Percentiles rank a stretch among this genome's conserved stretches.
These are phyloP conservation scores for Amphipyra tragopoginis DNA, from an alignment of 2,888 invertebrate genomes.

Conservation along the genomic window DNA sequence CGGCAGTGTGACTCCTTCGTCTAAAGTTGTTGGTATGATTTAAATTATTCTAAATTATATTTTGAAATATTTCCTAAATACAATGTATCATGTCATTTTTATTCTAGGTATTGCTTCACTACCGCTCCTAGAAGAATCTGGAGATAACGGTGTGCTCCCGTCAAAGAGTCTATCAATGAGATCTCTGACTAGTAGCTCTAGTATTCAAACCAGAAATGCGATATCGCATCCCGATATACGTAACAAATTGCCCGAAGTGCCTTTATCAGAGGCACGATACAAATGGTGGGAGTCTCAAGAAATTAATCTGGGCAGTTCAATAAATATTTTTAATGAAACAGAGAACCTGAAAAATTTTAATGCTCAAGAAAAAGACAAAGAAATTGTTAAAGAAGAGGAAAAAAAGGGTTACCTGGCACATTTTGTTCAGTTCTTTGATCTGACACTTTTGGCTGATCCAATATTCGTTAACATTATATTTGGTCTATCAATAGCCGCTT, in stretches of 20 bases:
- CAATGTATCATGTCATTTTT: not conserved
- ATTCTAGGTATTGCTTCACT: conserved; percentile 69
- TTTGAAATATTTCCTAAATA: not conserved
- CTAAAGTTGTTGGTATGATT: conserved; percentile 71
- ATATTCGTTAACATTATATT: conserved; percentile 92
- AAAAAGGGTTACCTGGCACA: conserved; percentile 67
- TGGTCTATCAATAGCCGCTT: conserved; percentile 92
- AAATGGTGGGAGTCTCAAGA: conserved; percentile 91
- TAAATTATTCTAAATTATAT: not conserved
- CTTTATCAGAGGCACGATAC: conserved; percentile 74
- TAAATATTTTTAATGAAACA: conserved; percentile 88
- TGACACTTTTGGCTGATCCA: conserved; percentile 91
- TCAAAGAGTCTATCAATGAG: conserved; percentile 81
- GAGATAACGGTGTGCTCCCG: conserved; percentile 68
- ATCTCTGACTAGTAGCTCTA: conserved; percentile 73
- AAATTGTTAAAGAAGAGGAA: conserved; percentile 55
- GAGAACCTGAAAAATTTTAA: conserved; percentile 65
- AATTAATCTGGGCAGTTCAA: conserved; percentile 90
- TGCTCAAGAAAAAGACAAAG: conserved; percentile 62
- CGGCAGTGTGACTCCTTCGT: conserved; percentile 71
- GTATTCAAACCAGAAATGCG: conserved; percentile 78
- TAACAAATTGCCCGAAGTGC: conserved; percentile 69
- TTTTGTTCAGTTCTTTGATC: conserved; percentile 90
- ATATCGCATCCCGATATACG: conserved; percentile 83
- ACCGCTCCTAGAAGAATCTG: conserved; percentile 63